phyloP scores from a whole-genome alignment of 2,113 vertebrate genomes.

The Percopsis transmontana region DNA sequence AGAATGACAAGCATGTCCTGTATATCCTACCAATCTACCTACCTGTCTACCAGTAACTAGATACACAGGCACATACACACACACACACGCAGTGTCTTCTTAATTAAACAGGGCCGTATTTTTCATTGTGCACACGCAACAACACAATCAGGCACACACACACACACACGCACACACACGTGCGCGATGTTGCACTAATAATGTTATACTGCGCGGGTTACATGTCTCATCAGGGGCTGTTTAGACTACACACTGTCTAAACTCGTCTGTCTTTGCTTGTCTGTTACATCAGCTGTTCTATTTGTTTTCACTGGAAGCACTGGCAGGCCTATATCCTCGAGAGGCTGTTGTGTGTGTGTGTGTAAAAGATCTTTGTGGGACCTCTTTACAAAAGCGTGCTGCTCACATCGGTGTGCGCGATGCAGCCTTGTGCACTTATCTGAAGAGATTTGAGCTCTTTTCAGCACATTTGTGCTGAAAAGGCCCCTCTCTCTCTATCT shows the following conservation, averaged over 20 bases:
- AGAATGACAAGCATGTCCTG: constrained; percentile 73
- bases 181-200: too few relatives aligned
- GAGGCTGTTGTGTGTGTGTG: constrained; percentile 2
- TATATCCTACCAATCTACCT: constrained; percentile 33
- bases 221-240: constrained; percentile 18
- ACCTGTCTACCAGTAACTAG: constrained; percentile 17
- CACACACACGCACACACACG: neutral
- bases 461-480: neutral
- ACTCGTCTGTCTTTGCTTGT: neutral
- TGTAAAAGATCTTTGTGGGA: neutral
- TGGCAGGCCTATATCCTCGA: constrained; percentile 10
- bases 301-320: constrained; percentile 39
- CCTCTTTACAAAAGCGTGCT: neutral
- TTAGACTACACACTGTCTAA: constrained; percentile 1
- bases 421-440: neutral
- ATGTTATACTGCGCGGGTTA: neutral
- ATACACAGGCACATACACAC: neutral
- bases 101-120: neutral
- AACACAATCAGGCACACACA: neutral
- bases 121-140: neutral
- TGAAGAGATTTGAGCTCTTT: neutral
- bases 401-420: neutral
- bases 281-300: constrained; percentile 25
- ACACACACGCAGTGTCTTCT: neutral
- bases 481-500: neutral